Base-by-base conservation (phyloP, 2,888 invertebrate genomes). In the Alsophila aescularia region DNA sequence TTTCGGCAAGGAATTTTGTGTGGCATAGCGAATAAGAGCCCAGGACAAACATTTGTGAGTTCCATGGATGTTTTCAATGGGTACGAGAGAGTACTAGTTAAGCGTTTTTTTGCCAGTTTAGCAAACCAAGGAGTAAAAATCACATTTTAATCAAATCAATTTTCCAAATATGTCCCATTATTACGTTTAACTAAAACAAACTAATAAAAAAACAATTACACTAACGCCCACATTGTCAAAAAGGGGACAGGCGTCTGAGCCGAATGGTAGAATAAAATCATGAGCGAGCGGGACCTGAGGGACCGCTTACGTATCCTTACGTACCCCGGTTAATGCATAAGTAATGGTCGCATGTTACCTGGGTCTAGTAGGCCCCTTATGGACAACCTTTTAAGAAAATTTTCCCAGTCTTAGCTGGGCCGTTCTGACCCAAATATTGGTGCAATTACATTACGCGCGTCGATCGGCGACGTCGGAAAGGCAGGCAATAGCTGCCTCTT, bases 301-400 rank as follows among this genome's bases (percentile, higher is more conserved):
- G 92, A 91, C 75, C 92, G 87, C 88, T 93, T 93, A 90, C 53
- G 27, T 21, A 27, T 18, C 45, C 45, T 41, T 31, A 35, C 34
- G 36, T 81, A 81, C 84, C 80, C 85, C 76, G 83, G 83, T 88
- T 92, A 92, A 93, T 93, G 93, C 93, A 93, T 93, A 93, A 93
- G 90, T 93, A 92, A 93, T 92, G 92, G 85, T 87, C 80, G 83
- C 86, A 87, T 90, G 83, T 72, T 75, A 64, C 71, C 66, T 51
- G 48, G 53, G 51, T 47, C 24, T 24, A 24, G 24, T 5, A 2
- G 24, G 24, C 60, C 31, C 54, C 75, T 73, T 70, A 77, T 72
- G 81, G 82, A 70, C 73, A 75, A 73, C 79, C 83, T 83, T 83
- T 84, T 84, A 83, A 79, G 79, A 73, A 78, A 78, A 79, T 79